A percentile compares a stretch with the other conserved stretches of the same genome.
Evolutionary conservation across 2,797 vertebrate species (phyloP).

Genomic region (Gobionotothen gibberifrons): DNA sequence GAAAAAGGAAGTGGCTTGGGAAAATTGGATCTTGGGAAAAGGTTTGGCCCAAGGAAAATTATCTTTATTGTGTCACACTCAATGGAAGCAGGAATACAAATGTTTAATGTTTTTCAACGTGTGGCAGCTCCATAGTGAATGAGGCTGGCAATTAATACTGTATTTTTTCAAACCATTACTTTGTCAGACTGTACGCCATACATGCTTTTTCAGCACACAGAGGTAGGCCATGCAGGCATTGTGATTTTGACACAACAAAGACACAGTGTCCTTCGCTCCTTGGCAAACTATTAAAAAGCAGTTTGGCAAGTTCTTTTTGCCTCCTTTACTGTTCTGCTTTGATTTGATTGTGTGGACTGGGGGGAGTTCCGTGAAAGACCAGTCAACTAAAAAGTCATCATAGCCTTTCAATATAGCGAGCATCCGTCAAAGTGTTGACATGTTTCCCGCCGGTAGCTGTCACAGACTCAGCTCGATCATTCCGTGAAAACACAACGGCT

Average conservation of each 20-base stretch:
- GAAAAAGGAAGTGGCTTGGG: not conserved
- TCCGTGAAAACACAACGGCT: slow-evolving; percentile 65
- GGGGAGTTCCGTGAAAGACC: slow-evolving; percentile 66
- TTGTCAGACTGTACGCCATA: slow-evolving; percentile 26
- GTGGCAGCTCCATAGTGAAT: not conserved
- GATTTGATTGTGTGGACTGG: slow-evolving; percentile 61
- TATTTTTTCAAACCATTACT: slow-evolving; percentile 16
- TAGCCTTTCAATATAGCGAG: slow-evolving; percentile 72
- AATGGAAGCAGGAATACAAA: not conserved
- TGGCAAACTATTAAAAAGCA: slow-evolving; percentile 71
- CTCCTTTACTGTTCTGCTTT: slow-evolving; percentile 58
- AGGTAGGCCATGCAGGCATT: slow-evolving; percentile 37
- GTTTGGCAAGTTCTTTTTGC: slow-evolving; percentile 60
- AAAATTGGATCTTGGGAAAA: slow-evolving; percentile 17
- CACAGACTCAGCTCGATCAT: slow-evolving; percentile 71
- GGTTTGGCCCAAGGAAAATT: not conserved
- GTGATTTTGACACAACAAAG: slow-evolving; percentile 74
- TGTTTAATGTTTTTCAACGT: not conserved
- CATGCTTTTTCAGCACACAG: slow-evolving; percentile 19
- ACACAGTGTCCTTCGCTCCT: slow-evolving; percentile 61
- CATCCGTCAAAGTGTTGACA: slow-evolving; percentile 81
- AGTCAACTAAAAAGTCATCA: slow-evolving; percentile 80
- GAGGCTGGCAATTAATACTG: slow-evolving; percentile 10
- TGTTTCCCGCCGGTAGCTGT: slow-evolving; percentile 77
- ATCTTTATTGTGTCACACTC: not conserved